Evolutionary conservation across 23 tunicate genomes (phyloP).

Genomic region (Phallusia fumigata): DNA sequence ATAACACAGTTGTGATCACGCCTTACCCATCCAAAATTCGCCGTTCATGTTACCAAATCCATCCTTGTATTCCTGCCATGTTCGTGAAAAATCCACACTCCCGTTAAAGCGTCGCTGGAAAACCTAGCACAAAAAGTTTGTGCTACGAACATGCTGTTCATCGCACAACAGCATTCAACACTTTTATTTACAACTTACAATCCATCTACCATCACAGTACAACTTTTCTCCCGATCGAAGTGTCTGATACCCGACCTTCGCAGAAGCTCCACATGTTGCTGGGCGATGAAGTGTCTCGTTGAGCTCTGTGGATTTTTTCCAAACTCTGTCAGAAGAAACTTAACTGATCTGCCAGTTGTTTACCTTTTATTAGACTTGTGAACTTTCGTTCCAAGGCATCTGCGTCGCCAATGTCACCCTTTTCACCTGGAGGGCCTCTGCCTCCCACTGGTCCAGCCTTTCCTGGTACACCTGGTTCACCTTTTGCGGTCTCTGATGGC

Average conservation of each 20-base stretch:
- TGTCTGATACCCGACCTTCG: background rate
- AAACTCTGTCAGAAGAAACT: background rate
- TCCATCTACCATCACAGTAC: constrained; percentile 37
- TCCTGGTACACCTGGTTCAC: background rate
- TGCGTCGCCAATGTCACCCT: background rate
- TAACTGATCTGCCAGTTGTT: background rate
- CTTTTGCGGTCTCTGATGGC: background rate
- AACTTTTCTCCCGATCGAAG: constrained; percentile 22
- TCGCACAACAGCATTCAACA: too few species aligned
- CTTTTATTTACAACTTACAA: constrained; percentile 2
- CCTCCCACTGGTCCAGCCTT: background rate
- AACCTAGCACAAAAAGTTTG: background rate
- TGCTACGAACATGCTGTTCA: too few species aligned
- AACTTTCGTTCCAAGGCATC: background rate
- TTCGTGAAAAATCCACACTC: constrained; percentile 11
- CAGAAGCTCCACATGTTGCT: background rate
- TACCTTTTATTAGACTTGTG: background rate
- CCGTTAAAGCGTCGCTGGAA: constrained; percentile 24
- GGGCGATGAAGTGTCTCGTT: background rate
- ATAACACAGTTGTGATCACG: background rate
- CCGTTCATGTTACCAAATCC: constrained; percentile 8
- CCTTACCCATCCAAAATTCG: constrained; percentile 32
- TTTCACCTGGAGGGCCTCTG: background rate
- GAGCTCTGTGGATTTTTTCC: background rate
- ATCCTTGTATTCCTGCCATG: constrained; percentile 12